Evolutionary conservation across 2,888 invertebrate genomes (phyloP).

Genomic region (Agrotis ipsilon): DNA sequence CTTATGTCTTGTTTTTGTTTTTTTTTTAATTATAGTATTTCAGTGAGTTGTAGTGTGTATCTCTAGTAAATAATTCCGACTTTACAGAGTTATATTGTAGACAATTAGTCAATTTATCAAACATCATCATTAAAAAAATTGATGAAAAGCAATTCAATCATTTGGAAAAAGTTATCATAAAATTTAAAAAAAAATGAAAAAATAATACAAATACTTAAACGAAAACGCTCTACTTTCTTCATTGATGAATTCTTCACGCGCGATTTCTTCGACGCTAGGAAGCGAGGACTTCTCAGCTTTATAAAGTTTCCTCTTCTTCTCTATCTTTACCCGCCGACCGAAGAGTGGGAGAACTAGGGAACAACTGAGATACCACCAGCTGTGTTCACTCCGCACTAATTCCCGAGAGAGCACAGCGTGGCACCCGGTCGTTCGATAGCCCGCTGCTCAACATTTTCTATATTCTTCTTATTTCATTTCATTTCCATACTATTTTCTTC

Average conservation of each 20-base stretch:
- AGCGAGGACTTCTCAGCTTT: background rate
- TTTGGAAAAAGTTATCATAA: background rate
- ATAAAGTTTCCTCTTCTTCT: constrained; percentile 1
- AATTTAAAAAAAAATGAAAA: background rate
- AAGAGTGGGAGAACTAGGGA: constrained; percentile 87
- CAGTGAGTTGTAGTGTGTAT: background rate
- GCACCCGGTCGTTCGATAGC: constrained; percentile 96
- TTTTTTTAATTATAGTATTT: background rate
- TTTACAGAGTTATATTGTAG: too few species aligned
- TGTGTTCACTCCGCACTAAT: constrained; percentile 97
- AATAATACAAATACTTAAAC: too few species aligned
- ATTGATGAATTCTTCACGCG: background rate
- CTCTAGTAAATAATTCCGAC: too few species aligned
- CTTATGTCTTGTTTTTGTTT: too few species aligned
- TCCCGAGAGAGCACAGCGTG: constrained; percentile 99
- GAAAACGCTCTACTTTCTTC: background rate
- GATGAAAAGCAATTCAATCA: too few species aligned
- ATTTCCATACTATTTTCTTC: background rate
- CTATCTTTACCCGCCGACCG: constrained; percentile 26
- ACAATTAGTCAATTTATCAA: background rate
- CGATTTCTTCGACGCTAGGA: background rate
- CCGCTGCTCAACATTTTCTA: constrained; percentile 63
- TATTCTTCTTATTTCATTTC: constrained; percentile 39
- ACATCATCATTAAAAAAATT: background rate
- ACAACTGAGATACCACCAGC: constrained; percentile 99